Evolutionary conservation across 2,797 vertebrate species (phyloP), one percentile per base, ranked within the genome.

Genomic region (Loris lydekkerianus): DNA sequence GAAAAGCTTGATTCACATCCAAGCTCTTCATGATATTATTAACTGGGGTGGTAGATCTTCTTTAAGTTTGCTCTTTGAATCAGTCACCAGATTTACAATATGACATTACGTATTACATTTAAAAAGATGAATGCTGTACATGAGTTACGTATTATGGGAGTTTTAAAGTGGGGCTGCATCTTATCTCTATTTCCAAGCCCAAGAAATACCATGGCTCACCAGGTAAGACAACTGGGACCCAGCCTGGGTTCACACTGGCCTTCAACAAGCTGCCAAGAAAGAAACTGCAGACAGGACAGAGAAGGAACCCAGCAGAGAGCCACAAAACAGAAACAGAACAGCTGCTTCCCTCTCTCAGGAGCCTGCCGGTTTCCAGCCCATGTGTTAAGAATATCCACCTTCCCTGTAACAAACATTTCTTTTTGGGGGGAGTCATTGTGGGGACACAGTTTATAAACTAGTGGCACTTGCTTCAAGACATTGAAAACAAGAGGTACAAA

Each of bases 101-200:
- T 31, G 17, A 78, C 61, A 29, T 82, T 84, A 82, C 46, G 31
- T n/a, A 84, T 65, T 40, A 15, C 13, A 37, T 85, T 95, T 89
- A 21, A 49, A 75, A 93, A 58, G 10, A 29, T 53, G 13, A 67
- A 63, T 25, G 17, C 23, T 60, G 1, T 21, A 23, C 13, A 67
- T 0, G 18, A 49, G 29, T 46, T 69, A 65, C 1, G 4, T 81
- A 58, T 37, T 65, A 92, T 5, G 17, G 73, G 85, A 15, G 14
- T 91, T 77, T 94, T 63, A 73, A 15, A 61, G 61, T 70, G 21
- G 15, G 14, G 1, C 1, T 25, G 1, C 29, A 31, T 85, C 63
- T 84, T 21, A 60, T 40, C 89, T 91, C 40, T 63, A 10, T 37
- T 31, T 96, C 84, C 37, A 69, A 37, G 49, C 3, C 3, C 10